A percentile compares a stretch with the other conserved stretches of the same genome.
phyloP scores from a whole-genome alignment of 2,113 vertebrate species.

The Thymallus thymallus region DNA sequence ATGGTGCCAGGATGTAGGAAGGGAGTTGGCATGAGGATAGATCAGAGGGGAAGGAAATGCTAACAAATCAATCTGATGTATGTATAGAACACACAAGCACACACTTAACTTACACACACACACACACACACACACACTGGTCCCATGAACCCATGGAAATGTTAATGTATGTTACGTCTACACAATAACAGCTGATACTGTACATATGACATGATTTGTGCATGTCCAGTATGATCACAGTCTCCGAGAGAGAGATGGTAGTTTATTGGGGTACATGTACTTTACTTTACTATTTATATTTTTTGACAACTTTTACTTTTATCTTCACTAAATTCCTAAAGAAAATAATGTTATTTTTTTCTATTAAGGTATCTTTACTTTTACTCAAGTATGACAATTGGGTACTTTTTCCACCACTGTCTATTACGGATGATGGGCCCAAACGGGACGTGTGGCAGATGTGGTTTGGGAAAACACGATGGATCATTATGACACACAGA shows the following conservation, averaged over 20 bases:
- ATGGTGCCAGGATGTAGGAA: conserved; percentile 38
- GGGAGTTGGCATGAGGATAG: conserved; percentile 24
- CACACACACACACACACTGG: conserved; percentile 12
- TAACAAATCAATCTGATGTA: neutral
- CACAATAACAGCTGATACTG: neutral
- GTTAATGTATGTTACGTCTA: neutral
- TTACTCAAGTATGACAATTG: no score
- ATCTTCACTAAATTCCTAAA: no score
- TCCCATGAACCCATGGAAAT: conserved; percentile 13
- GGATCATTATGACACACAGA: conserved; percentile 30
- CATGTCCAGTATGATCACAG: neutral
- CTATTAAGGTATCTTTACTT: no score
- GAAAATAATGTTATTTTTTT: no score
- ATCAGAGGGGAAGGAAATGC: conserved; percentile 17
- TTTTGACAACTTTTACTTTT: no score
- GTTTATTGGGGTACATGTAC: no score
- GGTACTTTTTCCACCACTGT: neutral
- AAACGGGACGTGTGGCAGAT: neutral
- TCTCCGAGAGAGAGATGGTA: neutral
- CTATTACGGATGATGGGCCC: conserved; percentile 18
- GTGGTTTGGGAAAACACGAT: conserved; percentile 6
- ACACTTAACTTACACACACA: conserved; percentile 16
- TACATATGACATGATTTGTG: neutral
- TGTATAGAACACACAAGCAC: neutral
- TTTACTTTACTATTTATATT: no score